phyloP scores from a whole-genome alignment of 92 coral and sea anemone genomes.

The Porites rus region DNA sequence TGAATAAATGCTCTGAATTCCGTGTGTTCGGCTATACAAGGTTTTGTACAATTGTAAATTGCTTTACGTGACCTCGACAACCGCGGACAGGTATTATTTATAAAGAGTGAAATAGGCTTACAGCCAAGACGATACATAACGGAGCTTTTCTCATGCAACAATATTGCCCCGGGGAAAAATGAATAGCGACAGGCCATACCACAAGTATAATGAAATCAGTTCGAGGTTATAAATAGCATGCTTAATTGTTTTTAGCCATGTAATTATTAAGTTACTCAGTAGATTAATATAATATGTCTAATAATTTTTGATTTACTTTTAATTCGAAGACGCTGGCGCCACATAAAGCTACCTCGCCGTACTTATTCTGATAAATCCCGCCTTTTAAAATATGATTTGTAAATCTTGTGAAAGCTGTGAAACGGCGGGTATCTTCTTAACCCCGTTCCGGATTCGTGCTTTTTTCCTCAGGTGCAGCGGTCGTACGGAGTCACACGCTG shows the following conservation, averaged over 20 bases:
- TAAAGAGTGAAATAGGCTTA: not conserved
- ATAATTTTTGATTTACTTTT: not conserved
- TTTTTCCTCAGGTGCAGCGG: not conserved
- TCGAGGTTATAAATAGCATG: constrained; percentile 17
- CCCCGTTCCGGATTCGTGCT: not conserved
- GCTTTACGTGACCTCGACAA: constrained; percentile 13
- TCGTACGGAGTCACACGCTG: too few species aligned
- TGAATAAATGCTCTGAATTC: constrained; percentile 18
- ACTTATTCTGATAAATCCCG: constrained; percentile 9
- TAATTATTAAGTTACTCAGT: constrained; percentile 5
- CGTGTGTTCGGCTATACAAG: constrained; percentile 1
- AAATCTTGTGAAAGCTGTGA: not conserved
- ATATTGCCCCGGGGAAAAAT: not conserved
- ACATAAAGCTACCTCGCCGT: not conserved
- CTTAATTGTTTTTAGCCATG: not conserved
- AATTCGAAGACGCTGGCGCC: constrained; percentile 19
- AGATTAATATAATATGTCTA: not conserved
- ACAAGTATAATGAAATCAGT: not conserved
- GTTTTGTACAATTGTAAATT: constrained; percentile 4
- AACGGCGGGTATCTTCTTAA: not conserved
- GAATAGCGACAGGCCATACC: not conserved
- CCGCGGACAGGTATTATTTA: not conserved
- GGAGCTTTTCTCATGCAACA: constrained; percentile 5
- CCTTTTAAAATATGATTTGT: not conserved
- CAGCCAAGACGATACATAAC: not conserved